phyloP scores from a whole-genome alignment of 2,888 invertebrate genomes.

The Catotricha subobsoleta region DNA sequence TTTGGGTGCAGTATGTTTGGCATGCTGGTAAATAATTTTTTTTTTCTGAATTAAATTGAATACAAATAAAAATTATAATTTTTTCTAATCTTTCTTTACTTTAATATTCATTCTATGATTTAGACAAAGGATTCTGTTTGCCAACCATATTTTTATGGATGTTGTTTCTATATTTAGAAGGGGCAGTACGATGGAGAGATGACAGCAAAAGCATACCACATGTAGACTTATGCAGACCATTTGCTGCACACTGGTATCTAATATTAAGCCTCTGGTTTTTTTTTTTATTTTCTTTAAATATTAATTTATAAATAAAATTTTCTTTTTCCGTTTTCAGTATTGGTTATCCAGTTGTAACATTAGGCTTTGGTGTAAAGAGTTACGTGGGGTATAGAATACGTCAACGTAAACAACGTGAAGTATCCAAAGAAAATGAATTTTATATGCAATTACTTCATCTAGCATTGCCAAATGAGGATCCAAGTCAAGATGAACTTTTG shows the following conservation, averaged over 20 bases:
- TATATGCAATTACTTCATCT: conserved; percentile 82
- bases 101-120: conserved; percentile 12
- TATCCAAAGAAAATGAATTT: conserved; percentile 88
- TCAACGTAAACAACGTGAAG: conserved; percentile 78
- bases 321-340: conserved; percentile 35
- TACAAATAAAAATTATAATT: not conserved
- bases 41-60: not conserved
- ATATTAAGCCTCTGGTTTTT: too few species aligned
- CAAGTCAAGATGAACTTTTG: conserved; percentile 9
- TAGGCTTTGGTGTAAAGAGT: conserved; percentile 91
- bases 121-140: conserved; percentile 82
- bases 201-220: conserved; percentile 70
- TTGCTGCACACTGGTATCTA: conserved; percentile 85
- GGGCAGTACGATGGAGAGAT: conserved; percentile 58
- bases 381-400: conserved; percentile 80
- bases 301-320: not conserved
- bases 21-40: conserved; percentile 39
- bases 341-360: conserved; percentile 85
- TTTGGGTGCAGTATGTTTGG: conserved; percentile 98
- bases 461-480: conserved; percentile 55
- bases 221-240: conserved; percentile 81
- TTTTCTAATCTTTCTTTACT: conserved; percentile 8
- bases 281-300: conserved; percentile 2
- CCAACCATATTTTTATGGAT: conserved; percentile 89
- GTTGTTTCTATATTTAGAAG: conserved; percentile 87